Conservation (phyloP, 2,113 vertebrate species). For the Mustelus asterias region DNA sequence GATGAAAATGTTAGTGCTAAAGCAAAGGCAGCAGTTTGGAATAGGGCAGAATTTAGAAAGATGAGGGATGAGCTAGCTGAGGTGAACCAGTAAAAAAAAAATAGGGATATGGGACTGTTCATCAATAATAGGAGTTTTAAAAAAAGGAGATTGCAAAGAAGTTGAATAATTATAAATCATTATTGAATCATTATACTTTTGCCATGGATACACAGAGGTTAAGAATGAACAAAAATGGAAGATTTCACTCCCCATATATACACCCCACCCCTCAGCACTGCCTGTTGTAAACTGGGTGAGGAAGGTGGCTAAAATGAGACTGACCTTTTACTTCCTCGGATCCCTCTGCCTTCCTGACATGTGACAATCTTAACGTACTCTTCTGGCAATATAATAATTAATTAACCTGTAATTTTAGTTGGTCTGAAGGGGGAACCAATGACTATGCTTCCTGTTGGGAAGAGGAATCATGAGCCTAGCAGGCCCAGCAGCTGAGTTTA, state of each 20-base stretch:
- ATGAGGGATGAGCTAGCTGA: neutral
- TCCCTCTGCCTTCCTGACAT: too few species aligned
- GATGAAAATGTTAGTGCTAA: neutral
- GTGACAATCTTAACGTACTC: too few species aligned
- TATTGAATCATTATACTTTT: too few species aligned
- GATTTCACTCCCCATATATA: neutral
- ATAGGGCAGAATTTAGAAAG: neutral
- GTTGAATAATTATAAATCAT: neutral
- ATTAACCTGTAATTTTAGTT: neutral
- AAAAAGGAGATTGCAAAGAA: neutral
- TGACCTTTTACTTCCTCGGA: too few species aligned
- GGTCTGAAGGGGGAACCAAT: neutral
- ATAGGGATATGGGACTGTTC: neutral
- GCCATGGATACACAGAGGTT: neutral
- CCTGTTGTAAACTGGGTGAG: neutral
- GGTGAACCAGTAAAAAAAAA: neutral
- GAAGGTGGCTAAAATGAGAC: neutral
- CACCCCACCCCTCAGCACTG: too few species aligned
- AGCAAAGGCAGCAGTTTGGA: neutral
- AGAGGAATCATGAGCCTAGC: too few species aligned
- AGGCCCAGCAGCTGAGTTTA: neutral
- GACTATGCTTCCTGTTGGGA: neutral
- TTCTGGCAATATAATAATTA: neutral
- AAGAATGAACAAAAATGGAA: neutral
- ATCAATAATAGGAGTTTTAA: neutral